phyloP scores from a whole-genome alignment of 2,113 vertebrate species.

The Elephas maximus region DNA sequence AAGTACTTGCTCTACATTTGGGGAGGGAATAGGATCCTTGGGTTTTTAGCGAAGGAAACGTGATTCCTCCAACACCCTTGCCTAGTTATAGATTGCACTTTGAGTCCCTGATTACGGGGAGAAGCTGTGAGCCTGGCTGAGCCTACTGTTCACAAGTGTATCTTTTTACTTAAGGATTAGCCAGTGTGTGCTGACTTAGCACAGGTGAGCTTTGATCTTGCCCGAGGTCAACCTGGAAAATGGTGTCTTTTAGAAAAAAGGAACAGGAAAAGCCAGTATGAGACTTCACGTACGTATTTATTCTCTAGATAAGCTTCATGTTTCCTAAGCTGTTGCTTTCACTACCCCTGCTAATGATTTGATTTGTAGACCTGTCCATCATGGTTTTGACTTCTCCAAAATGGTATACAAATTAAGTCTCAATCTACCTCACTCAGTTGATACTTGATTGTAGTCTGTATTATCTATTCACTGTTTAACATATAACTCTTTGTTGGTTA shows the following conservation, averaged over 20 bases:
- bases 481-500: neutral
- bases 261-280: conserved; percentile 76
- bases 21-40: neutral
- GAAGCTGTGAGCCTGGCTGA: neutral
- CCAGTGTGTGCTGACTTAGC: conserved; percentile 64
- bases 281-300: conserved; percentile 65
- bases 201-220: conserved; percentile 72
- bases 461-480: neutral
- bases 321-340: neutral
- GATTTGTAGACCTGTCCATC: neutral
- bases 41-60: conserved; percentile 18
- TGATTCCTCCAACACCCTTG: neutral
- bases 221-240: conserved; percentile 31
- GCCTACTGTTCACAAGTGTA: conserved; percentile 65
- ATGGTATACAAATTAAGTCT: neutral
- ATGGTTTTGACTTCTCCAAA: neutral
- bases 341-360: neutral
- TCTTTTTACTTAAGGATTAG: conserved; percentile 76
- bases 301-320: conserved; percentile 48
- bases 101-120: neutral
- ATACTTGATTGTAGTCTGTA: neutral
- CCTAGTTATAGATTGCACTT: conserved; percentile 41
- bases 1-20: neutral
- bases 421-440: neutral
- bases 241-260: conserved; percentile 39